phyloP scores from a whole-genome alignment of 2,797 vertebrate genomes.

The Serranus cabrilla region DNA sequence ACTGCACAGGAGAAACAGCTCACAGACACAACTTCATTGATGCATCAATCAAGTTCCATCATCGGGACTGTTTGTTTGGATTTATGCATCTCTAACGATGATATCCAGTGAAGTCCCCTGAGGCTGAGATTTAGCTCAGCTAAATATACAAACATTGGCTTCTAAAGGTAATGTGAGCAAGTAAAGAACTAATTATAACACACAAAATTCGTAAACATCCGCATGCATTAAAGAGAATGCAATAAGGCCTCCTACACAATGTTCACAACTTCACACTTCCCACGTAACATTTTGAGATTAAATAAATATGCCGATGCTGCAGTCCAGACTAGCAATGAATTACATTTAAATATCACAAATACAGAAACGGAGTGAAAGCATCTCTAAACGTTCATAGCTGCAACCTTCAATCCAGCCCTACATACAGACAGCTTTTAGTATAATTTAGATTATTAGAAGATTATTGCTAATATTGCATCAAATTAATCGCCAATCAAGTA shows the following conservation, averaged over 20 bases:
- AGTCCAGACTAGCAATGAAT: background rate
- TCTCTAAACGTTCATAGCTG: background rate
- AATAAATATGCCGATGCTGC: constrained; percentile 1
- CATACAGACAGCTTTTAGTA: background rate
- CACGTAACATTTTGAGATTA: background rate
- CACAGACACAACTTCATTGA: too few relatives aligned
- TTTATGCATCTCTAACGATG: background rate
- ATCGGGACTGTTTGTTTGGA: background rate
- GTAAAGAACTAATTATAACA: constrained; percentile 15
- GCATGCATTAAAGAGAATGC: constrained; percentile 7
- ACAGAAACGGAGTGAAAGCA: background rate
- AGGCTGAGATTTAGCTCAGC: constrained; percentile 13
- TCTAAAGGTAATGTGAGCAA: constrained; percentile 1
- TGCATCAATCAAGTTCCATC: too few relatives aligned
- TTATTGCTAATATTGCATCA: too few relatives aligned
- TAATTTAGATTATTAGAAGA: too few relatives aligned
- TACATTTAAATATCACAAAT: background rate
- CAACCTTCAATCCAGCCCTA: background rate
- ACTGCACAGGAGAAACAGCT: too few relatives aligned
- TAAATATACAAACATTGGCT: background rate
- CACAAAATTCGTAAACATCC: background rate
- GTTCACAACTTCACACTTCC: constrained; percentile 21
- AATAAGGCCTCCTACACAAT: constrained; percentile 10
- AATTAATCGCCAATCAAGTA: too few relatives aligned
- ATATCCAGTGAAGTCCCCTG: background rate